Base-by-base conservation (phyloP, 2,113 vertebrate genomes). In the Trichomycterus rosablanca region DNA sequence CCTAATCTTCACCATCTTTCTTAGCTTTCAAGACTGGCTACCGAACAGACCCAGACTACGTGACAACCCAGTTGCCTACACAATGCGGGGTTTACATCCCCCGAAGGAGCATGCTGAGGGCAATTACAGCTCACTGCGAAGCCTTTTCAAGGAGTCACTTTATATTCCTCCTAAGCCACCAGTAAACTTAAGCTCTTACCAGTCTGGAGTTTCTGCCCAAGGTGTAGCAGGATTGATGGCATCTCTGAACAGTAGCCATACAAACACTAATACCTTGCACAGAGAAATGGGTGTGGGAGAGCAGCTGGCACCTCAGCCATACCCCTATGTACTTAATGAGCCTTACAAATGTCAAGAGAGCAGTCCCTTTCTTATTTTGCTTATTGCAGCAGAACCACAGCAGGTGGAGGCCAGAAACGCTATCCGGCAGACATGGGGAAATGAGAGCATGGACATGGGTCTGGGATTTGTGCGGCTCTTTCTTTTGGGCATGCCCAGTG, bases 361-460 rank as follows among this genome's bases (percentile, higher is more conserved):
- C 75, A 84, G 49, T 0, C 94, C 94, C 32, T 98, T 98, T 63
- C 83, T 98, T 62, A 85, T 98, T 76, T 57, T 98, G 32, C 87
- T 98, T 32, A 93, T 98, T 32, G 92, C 90, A 16, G 93, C 92
- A 26, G 94, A 97, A 59, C 93, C 93, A 0, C 75, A 82, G 34
- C 93, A 98, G 76, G 79, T 70, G 1, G 92, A 93, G 56, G 95
- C 96, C 2, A 86, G 96, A 42, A 88, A 89, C 68, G 95, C 93
- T 16, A 97, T 97, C 50, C 87, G 96, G 20, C 92, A 93, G 71
- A 98, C 96, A 0, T 98, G 94, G 95, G 93, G 93, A 23, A 97
- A 98, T 0, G 93, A 97, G 72, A 97, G 91, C 54, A 59, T 89
- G 14, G 89, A 87, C 0, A 81, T 83, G 44, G 93, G 92, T 12